Conservation (phyloP, 1,140 invertebrate genomes). For the Caenorhabditis remanei region DNA sequence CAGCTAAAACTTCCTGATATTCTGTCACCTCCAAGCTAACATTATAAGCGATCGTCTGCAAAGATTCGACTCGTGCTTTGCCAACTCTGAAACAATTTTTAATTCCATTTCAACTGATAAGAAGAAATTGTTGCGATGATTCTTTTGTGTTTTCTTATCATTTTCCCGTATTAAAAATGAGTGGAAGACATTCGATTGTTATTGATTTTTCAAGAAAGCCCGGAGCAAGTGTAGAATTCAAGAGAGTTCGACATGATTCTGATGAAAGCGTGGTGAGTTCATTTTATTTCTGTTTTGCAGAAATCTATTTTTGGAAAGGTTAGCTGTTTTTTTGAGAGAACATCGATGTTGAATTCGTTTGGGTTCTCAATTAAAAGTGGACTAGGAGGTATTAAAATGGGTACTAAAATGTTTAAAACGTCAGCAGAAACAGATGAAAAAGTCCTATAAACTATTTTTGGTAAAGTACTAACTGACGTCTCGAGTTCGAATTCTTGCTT, state of each 20-base stretch:
- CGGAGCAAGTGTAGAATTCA: not conserved
- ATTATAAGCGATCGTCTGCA: slow-evolving; percentile 42
- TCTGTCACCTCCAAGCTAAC: slow-evolving; percentile 21
- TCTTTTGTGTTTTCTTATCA: not conserved
- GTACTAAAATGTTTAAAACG: no score
- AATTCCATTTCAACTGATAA: slow-evolving; percentile 6
- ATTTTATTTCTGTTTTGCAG: not conserved
- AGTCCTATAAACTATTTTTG: no score
- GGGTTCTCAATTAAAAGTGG: no score
- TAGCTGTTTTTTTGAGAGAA: no score
- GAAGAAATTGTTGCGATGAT: not conserved
- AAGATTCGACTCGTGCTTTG: not conserved
- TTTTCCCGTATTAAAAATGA: not conserved
- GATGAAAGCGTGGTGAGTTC: slow-evolving; percentile 1
- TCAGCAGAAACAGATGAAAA: no score
- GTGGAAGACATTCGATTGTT: slow-evolving; percentile 39
- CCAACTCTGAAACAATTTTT: slow-evolving; percentile 7
- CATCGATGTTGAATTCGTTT: no score
- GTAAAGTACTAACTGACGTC: no score
- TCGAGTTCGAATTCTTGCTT: no score
- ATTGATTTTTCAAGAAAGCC: slow-evolving; percentile 38
- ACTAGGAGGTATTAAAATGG: no score
- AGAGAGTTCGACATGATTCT: slow-evolving; percentile 15
- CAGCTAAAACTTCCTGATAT: not conserved
- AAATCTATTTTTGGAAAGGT: no score